Percentiles rank a stretch among this genome's conserved stretches.
These are phyloP conservation scores for Chloroclystis v-ata DNA, from an alignment of 2,888 invertebrate genomes.

Conservation along the genomic window DNA sequence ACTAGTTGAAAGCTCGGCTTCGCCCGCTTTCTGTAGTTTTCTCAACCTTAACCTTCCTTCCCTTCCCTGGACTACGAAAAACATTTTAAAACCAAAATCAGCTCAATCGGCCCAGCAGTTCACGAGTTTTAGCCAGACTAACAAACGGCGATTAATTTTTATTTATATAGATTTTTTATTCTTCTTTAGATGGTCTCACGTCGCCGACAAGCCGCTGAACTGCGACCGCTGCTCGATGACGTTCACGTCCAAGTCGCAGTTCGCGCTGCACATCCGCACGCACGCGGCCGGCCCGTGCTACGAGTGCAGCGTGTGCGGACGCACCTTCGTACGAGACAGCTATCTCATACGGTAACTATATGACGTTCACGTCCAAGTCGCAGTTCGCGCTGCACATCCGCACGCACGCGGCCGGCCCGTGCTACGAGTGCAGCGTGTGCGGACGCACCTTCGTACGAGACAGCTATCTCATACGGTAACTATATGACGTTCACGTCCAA, in stretches of 20 bases:
- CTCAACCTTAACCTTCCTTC: too few species aligned
- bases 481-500: slow-evolving; percentile 84
- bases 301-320: slow-evolving; percentile 85
- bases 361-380: slow-evolving; percentile 85
- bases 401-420: slow-evolving; percentile 83
- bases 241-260: slow-evolving; percentile 86
- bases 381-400: slow-evolving; percentile 87
- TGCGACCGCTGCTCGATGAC: slow-evolving; percentile 85
- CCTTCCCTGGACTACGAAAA: too few species aligned
- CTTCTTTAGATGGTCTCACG: slow-evolving; percentile 88
- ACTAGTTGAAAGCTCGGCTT: too few species aligned
- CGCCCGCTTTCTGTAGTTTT: too few species aligned
- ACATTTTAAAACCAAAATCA: too few species aligned
- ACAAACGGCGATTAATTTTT: too few species aligned
- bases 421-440: slow-evolving; percentile 86
- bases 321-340: slow-evolving; percentile 86
- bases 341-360: slow-evolving; percentile 79
- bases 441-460: slow-evolving; percentile 86
- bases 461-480: slow-evolving; percentile 81
- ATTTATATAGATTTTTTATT: too few species aligned
- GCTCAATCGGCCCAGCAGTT: too few species aligned
- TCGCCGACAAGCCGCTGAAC: slow-evolving; percentile 84
- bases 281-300: slow-evolving; percentile 84
- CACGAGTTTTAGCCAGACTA: too few species aligned
- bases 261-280: slow-evolving; percentile 86